Evolutionary conservation across 1,140 invertebrate genomes (phyloP).

Genomic region (Platyscapa corneri): DNA sequence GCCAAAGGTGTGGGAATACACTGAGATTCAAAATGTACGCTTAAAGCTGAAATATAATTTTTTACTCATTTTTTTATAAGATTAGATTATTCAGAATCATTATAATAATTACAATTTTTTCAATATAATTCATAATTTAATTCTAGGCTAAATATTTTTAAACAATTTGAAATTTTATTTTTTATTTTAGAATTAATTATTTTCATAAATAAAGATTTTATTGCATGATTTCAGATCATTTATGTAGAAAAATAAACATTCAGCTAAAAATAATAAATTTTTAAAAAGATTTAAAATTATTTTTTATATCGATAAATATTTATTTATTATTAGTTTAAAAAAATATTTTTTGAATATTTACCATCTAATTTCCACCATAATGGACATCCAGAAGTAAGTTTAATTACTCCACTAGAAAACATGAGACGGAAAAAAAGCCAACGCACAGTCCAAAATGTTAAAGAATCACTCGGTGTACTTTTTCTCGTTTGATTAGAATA

Average conservation of each 20-base stretch:
- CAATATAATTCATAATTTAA: no score
- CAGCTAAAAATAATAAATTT: not conserved
- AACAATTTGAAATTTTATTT: not conserved
- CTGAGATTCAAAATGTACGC: slow-evolving; percentile 85
- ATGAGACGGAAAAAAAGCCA: slow-evolving; percentile 88
- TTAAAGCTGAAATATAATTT: slow-evolving; percentile 78
- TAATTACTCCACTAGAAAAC: slow-evolving; percentile 85
- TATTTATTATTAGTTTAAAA: not conserved
- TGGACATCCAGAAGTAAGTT: slow-evolving; percentile 84
- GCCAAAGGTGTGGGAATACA: slow-evolving; percentile 82
- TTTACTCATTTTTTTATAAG: not conserved
- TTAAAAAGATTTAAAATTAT: not conserved
- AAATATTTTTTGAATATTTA: slow-evolving; percentile 65
- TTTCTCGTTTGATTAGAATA: slow-evolving; percentile 68
- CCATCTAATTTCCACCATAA: slow-evolving; percentile 89
- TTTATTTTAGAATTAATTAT: not conserved
- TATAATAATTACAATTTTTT: not conserved
- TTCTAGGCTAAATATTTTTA: not conserved
- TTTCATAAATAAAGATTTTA: not conserved
- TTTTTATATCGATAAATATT: not conserved
- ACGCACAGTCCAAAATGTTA: slow-evolving; percentile 83
- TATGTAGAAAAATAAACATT: not conserved
- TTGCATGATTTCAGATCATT: not conserved
- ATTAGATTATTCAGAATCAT: not conserved
- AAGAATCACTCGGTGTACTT: slow-evolving; percentile 74